Percentiles rank a stretch among this genome's conserved stretches.
These are phyloP conservation scores for Andrena trimmerana DNA, from an alignment of 2,888 invertebrate species.

Conservation along the genomic window DNA sequence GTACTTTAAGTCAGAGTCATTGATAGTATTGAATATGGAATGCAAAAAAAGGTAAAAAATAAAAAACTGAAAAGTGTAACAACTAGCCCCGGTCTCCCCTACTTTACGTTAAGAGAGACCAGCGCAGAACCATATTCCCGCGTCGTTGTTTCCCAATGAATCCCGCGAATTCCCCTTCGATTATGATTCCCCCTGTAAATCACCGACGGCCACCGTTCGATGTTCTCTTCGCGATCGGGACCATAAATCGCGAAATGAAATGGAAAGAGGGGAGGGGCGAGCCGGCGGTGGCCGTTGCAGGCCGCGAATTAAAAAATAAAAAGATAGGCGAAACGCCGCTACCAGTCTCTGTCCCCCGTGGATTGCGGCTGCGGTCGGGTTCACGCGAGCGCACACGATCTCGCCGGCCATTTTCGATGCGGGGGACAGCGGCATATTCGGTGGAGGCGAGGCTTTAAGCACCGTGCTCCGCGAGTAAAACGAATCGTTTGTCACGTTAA, in stretches of 20 bases:
- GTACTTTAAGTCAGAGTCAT: no score
- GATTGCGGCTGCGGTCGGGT: slow-evolving; percentile 55
- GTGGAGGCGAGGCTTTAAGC: slow-evolving; percentile 42
- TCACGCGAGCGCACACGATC: slow-evolving; percentile 15
- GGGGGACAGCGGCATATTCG: slow-evolving; percentile 9
- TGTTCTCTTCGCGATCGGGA: slow-evolving; percentile 39
- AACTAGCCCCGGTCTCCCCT: no score
- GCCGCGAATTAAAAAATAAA: slow-evolving; percentile 55
- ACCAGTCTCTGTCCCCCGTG: slow-evolving; percentile 8
- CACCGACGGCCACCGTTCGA: slow-evolving; percentile 25
- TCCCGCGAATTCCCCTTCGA: slow-evolving; percentile 67
- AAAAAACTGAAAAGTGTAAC: no score
- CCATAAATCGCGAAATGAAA: slow-evolving; percentile 78
- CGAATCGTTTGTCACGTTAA: slow-evolving; percentile 56
- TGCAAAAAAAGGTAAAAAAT: no score
- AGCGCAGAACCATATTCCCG: not conserved
- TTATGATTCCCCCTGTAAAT: slow-evolving; percentile 58
- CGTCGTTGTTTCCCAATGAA: slow-evolving; percentile 78
- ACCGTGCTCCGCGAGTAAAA: slow-evolving; percentile 47
- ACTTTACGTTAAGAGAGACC: no score
- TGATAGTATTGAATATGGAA: no score
- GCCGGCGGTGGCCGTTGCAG: slow-evolving; percentile 11
- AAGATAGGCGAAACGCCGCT: not conserved
- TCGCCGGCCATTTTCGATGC: slow-evolving; percentile 38
- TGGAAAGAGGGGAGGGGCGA: slow-evolving; percentile 40